Evolutionary conservation across 1,140 invertebrate species (phyloP).

Genomic region (Drosophila dunni): DNA sequence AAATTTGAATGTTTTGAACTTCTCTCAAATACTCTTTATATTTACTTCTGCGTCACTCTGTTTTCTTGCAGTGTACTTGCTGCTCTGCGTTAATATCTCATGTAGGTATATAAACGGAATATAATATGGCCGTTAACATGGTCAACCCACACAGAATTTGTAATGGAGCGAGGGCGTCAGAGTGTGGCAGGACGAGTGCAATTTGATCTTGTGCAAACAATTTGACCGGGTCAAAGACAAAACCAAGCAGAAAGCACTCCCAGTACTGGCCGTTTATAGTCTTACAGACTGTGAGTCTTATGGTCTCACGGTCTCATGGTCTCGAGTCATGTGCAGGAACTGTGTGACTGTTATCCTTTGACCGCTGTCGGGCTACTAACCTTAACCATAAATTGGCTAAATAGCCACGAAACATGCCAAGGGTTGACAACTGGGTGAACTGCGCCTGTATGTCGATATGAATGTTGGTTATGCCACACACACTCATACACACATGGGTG

Average conservation of each 20-base stretch:
- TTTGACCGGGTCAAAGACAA: constrained; percentile 65
- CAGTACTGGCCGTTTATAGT: constrained; percentile 37
- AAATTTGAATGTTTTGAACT: too few species aligned
- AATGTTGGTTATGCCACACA: constrained; percentile 36
- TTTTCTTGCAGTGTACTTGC: constrained; percentile 40
- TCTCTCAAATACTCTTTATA: background rate
- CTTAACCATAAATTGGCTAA: constrained; percentile 82
- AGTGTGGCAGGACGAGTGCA: constrained; percentile 33
- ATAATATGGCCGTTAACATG: constrained; percentile 67
- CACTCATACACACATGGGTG: constrained; percentile 4
- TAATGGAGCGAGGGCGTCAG: background rate
- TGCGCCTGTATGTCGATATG: constrained; percentile 65
- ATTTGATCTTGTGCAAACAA: constrained; percentile 79
- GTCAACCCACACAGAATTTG: constrained; percentile 28
- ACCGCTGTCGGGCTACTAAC: constrained; percentile 60
- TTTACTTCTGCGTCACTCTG: background rate
- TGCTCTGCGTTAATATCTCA: constrained; percentile 8
- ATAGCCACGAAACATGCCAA: constrained; percentile 67
- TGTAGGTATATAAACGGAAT: constrained; percentile 44
- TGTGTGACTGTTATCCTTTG: constrained; percentile 77
- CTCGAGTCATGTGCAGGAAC: constrained; percentile 46
- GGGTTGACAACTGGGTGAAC: constrained; percentile 68
- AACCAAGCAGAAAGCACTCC: constrained; percentile 40
- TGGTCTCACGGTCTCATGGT: background rate
- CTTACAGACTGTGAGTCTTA: background rate